phyloP scores from a whole-genome alignment of 2,888 invertebrate species.

The Parnassius orleans region DNA sequence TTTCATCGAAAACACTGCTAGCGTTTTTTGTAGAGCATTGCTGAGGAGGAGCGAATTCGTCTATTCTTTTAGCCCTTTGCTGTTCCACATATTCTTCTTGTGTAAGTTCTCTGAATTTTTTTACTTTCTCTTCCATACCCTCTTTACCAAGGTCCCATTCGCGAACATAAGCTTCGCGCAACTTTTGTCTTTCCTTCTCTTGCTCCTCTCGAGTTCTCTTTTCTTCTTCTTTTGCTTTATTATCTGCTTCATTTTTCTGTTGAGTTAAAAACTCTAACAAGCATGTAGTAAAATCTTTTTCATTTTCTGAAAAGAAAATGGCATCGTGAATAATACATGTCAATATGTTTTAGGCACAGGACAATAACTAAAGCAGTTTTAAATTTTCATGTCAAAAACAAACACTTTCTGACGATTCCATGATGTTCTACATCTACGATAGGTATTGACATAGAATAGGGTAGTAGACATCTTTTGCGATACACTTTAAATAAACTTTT shows the following conservation, averaged over 20 bases:
- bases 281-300: slow-evolving; percentile 65
- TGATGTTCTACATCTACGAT: too few species aligned
- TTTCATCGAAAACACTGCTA: slow-evolving; percentile 52
- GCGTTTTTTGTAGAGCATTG: slow-evolving; percentile 41
- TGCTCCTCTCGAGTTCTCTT: slow-evolving; percentile 56
- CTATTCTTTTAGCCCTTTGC: slow-evolving; percentile 85
- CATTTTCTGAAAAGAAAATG: slow-evolving; percentile 46
- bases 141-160: slow-evolving; percentile 89
- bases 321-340: too few species aligned
- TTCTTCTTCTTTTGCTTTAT: slow-evolving; percentile 62
- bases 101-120: slow-evolving; percentile 80
- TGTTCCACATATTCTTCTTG: slow-evolving; percentile 90
- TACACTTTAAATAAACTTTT: too few species aligned
- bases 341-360: too few species aligned
- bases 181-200: slow-evolving; percentile 73
- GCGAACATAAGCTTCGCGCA: slow-evolving; percentile 79
- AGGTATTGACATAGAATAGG: too few species aligned
- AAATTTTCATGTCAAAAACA: too few species aligned
- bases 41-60: slow-evolving; percentile 89
- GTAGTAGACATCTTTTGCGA: too few species aligned
- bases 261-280: slow-evolving; percentile 69
- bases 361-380: too few species aligned
- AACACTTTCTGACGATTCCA: too few species aligned
- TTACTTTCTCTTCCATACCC: slow-evolving; percentile 72
- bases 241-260: slow-evolving; percentile 73